These are phyloP conservation scores for Aricia artaxerxes DNA, from an alignment of 2,888 invertebrate species.

Conservation along the genomic window DNA sequence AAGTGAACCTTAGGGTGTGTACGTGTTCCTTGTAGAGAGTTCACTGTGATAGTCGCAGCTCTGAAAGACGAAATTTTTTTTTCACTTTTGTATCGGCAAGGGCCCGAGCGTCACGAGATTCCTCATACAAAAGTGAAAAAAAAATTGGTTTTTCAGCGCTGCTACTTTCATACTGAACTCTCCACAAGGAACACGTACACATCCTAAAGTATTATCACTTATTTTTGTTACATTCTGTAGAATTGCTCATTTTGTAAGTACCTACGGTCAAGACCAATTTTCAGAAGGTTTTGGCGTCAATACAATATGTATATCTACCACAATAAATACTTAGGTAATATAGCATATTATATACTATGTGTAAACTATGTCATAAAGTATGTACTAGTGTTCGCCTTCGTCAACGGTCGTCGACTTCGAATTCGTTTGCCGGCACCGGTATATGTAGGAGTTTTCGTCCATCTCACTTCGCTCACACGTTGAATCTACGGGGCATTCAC, in stretches of 20 bases:
- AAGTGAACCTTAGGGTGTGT: too few relatives aligned
- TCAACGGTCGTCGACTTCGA: background rate
- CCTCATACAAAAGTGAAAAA: too few relatives aligned
- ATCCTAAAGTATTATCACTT: too few relatives aligned
- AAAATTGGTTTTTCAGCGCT: too few relatives aligned
- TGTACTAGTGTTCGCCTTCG: background rate
- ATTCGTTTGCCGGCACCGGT: background rate
- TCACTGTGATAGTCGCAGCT: too few relatives aligned
- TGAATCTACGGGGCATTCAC: background rate
- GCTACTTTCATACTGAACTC: too few relatives aligned
- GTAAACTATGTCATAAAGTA: background rate
- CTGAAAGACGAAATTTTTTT: too few relatives aligned
- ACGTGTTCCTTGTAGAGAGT: too few relatives aligned
- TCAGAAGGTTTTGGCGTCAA: background rate
- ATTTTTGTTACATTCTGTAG: too few relatives aligned
- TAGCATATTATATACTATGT: background rate
- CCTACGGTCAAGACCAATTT: background rate
- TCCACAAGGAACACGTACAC: too few relatives aligned
- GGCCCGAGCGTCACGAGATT: too few relatives aligned
- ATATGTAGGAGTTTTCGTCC: background rate
- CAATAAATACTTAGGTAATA: conserved; percentile 18
- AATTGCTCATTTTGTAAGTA: background rate
- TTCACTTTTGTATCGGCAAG: too few relatives aligned
- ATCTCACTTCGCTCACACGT: background rate
- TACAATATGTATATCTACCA: conserved; percentile 1